Conservation (phyloP, 2,113 vertebrate genomes). For the Eonycteris spelaea region DNA sequence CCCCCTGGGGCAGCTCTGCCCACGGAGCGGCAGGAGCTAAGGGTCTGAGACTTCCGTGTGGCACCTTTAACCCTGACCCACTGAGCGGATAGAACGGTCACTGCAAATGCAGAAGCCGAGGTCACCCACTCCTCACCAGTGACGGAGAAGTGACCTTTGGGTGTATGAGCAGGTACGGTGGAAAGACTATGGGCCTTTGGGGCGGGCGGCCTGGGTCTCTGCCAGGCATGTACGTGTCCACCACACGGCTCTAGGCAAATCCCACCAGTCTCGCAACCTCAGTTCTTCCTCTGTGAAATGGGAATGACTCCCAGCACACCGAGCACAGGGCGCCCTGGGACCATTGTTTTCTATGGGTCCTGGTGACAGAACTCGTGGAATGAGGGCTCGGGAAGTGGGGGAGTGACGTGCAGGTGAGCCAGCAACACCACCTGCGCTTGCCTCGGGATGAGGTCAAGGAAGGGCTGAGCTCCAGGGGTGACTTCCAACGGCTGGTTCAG, state of each 20-base stretch:
- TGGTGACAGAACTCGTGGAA: background rate
- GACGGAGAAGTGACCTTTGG: background rate
- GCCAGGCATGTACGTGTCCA: accelerated
- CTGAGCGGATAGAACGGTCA: background rate
- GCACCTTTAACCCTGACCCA: background rate
- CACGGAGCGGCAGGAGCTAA: background rate
- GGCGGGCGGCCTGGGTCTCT: background rate
- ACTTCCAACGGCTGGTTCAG: background rate
- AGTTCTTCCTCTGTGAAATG: background rate
- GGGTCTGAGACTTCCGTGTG: background rate
- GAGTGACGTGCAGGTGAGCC: background rate
- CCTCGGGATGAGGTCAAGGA: background rate
- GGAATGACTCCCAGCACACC: background rate
- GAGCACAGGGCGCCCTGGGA: background rate
- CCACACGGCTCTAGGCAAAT: background rate
- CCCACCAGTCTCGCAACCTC: background rate
- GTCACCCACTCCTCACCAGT: background rate
- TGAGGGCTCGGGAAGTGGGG: background rate
- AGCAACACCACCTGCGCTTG: background rate
- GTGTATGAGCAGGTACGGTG: background rate
- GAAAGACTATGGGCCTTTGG: background rate
- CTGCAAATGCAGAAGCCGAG: background rate
- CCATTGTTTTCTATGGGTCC: background rate
- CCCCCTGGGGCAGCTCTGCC: background rate
- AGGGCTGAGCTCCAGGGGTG: background rate